These are phyloP conservation scores for Micoletzkya japonica DNA, from an alignment of 2,888 invertebrate species.

Conservation along the genomic window DNA sequence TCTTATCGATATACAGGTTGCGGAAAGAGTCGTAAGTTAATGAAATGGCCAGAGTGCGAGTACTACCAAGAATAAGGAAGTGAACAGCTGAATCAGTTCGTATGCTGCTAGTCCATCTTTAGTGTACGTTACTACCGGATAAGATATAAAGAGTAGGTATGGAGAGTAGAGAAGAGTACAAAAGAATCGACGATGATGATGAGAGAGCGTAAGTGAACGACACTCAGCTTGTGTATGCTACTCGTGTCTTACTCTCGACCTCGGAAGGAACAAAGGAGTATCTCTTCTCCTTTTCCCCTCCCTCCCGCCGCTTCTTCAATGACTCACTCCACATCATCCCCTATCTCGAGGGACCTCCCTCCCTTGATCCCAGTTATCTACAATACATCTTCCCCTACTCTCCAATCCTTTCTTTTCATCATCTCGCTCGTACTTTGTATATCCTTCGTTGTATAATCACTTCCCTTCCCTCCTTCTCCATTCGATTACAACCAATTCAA, in stretches of 20 bases:
- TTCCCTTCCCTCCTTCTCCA: background rate
- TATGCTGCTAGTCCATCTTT: too few relatives aligned
- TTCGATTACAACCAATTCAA: background rate
- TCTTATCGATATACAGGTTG: background rate
- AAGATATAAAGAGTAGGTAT: too few relatives aligned
- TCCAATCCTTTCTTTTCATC: background rate
- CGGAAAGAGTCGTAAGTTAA: background rate
- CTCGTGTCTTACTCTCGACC: too few relatives aligned
- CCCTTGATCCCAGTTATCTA: background rate
- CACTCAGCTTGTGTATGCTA: too few relatives aligned
- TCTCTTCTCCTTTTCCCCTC: constrained; percentile 8
- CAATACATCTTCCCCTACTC: background rate
- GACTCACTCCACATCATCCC: background rate
- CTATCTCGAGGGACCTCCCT: background rate
- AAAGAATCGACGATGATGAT: too few relatives aligned
- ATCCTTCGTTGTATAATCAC: background rate
- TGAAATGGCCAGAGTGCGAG: background rate
- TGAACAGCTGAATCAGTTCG: background rate
- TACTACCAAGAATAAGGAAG: background rate
- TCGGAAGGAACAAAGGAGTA: too few relatives aligned
- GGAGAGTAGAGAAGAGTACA: too few relatives aligned
- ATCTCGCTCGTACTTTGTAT: constrained; percentile 1
- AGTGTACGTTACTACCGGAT: too few relatives aligned
- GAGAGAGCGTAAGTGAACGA: too few relatives aligned
- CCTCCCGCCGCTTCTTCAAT: background rate